Evolutionary conservation across 1,140 invertebrate species (phyloP), one percentile per base, ranked within the genome.

Genomic region (Plodia interpunctella): DNA sequence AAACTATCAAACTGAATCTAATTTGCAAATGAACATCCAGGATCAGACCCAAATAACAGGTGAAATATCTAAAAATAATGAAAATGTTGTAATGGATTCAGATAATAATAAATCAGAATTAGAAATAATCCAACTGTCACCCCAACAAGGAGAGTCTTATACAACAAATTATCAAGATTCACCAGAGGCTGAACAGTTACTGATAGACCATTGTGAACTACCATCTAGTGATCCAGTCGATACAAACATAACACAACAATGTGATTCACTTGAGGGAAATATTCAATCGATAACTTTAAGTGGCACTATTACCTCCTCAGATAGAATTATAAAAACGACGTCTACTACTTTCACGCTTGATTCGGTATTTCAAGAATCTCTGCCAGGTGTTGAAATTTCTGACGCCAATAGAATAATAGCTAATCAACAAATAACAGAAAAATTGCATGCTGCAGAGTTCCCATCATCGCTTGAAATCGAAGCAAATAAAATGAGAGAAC

Each of bases 351-450:
- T n/a, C n/a, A 25, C 21, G n/a, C 6, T 25, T 25, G 6, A 2
- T 25, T 25, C 21, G 21, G 6, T 25, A 44, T 15, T 6, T 4
- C 38, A 52, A 38, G 50, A 52, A 52, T 10, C 11, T 0, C 35
- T 15, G 17, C 20, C 18, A 32, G 63, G 62, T 64, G 55, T 76
- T 25, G 67, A 78, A 54, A 60, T 74, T 52, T 38, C 57, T 5
- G 74, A 78, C 53, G 74, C 73, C 57, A 76, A 80, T 70, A 54
- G 51, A 1, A 57, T 63, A 19, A 53, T 74, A 0, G 68, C 60
- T 49, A n/a, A 44, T 3, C 20, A 50, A 56, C 13, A 44, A 44
- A 44, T 6, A 15, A 0, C 13, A 44, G 13, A 44, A n/a, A 44
- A 44, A 15, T 5, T 3, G 10, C 15, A 0, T 15, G 13, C 38